Evolutionary conservation across 2,797 vertebrate species (phyloP), one percentile per base, ranked within the genome.

Genomic region (Crotalus adamanteus): DNA sequence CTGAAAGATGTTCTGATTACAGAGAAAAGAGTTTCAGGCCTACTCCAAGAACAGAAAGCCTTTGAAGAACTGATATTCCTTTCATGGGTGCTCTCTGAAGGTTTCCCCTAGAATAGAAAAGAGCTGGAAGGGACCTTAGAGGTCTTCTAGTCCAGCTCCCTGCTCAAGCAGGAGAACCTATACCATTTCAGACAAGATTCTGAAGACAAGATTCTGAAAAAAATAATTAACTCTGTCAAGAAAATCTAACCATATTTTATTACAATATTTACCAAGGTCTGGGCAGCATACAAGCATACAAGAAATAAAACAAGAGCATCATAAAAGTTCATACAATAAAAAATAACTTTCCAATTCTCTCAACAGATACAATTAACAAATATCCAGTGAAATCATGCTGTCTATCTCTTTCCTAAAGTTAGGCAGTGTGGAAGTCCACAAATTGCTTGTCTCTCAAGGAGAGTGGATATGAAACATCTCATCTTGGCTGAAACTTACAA

Each of bases 1-100:
- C 28, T 65, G 51, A 69, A 86, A 86, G 96, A 92, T 47, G n/a
- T 86, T 93, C 2, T 1, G 92, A 94, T 94, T 55, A 57, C 93
- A 93, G 63, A 91, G 18, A 0, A 91, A 25, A 0, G 1, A 0
- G 25, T 92, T 73, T 7, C 37, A 89, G 22, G 37, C 88, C 0
- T 91, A 4, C 65, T 91, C 31, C 9, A 90, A 14, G 28, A 78
- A 2, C 6, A 92, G 59, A 9, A n/a, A 91, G 37, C 13, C 85
- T 47, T 92, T 91, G n/a, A 95, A 93, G 37, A 90, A 0, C 25
- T 6, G 86, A 18, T 87, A 91, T 91, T 88, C 1, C 51, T 86
- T 57, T 18, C 59, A 86, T 93, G 92, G 2, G 8, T 60, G 28
- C 78, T 25, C 28, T 85, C 0, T 91, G 87, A 91, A 90, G 18